Base-by-base conservation (phyloP, 2,797 vertebrate genomes). In the Neosalanx taihuensis region DNA sequence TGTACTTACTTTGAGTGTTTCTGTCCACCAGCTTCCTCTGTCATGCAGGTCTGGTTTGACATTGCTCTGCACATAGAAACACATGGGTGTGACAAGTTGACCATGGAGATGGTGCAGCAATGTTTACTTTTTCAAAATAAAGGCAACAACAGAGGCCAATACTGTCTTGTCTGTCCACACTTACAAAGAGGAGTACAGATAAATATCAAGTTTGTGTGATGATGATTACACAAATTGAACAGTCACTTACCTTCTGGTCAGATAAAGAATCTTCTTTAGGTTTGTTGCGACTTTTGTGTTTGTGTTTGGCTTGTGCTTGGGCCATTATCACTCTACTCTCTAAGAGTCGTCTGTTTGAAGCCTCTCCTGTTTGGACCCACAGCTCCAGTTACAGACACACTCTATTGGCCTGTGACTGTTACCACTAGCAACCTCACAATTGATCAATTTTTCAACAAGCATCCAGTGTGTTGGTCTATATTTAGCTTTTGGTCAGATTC, bases 11-110 rank as follows among this genome's bases (percentile, higher is more conserved):
- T 83, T 92, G 72, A 94, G 69, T 1, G 81, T 69, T 56, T 70
- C 74, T 74, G 87, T 87, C 93, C 91, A 92, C 90, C 90, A 94
- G 51, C 74, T 72, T 68, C 90, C 91, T 80, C 88, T 82, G 63
- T 86, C 84, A 60, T 56, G 79, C 75, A 64, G 61, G 46, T 68
- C 59, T 72, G 72, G 72, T 77, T 85, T 92, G 75, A 70, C 78
- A 76, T 75, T 71, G 10, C 67, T 82, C 88, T 89, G 78, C 65
- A 78, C 81, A 86, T 29, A 84, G 77, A 77, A 73, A 69, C 15
- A 64, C 59, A 46, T 46, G 41, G 41, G 41, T 46, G 10, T 12
- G 9, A 46, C 2, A 9, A 3, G 41, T 46, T 46, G 12, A 46
- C 7, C 7, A 66, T 1, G 68, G 20, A 70, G 58, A 29, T 9